Base-by-base conservation (phyloP, 2,888 invertebrate genomes). In the Suillia variegata region DNA sequence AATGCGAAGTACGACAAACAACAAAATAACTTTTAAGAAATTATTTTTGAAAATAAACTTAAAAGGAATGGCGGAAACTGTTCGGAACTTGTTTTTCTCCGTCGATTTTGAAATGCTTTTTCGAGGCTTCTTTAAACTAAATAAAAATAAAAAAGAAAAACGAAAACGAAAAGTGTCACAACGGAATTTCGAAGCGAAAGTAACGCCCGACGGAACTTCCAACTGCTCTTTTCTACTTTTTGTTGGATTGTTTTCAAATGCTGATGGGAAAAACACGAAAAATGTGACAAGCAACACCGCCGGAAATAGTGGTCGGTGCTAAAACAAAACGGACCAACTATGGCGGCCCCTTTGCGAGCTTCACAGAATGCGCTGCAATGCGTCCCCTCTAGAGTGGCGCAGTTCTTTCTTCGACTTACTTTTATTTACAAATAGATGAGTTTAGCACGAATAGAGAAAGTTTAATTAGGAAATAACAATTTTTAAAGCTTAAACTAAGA, bases 1-100 rank as follows among this genome's bases (percentile, higher is more conserved):
- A 49, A 61, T 58, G 61, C 48, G 60, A 59, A 54, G 55, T 22
- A 64, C 64, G 61, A 60, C 54, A 50, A 62, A 58, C 57, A 62
- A 66, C 66, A 64, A n/a, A n/a, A 63, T 68, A 62, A 59, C 61
- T 64, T 67, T 67, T 64, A 66, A 70, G 64, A 65, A 72, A 67
- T 67, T 65, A 62, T 64, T 60, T 58, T 48, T 38, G 38, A 38
- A 38, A 38, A 38, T n/a, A 38, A 38, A 4, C 26, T 13, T 10
- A 26, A 38, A 5, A 38, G n/a, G 3, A 38, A 26, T 26, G n/a
- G 38, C 12, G 38, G 38, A 38, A 26, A 38, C n/a, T 38, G 38
- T 13, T 38, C 10, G 3, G 38, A n/a, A 4, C n/a, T n/a, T n/a
- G n/a, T 38, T 10, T 26, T 38, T 38, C 38, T 38, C 6, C 38